Conservation (phyloP, 1,140 invertebrate species). For the Hirudo medicinalis region DNA sequence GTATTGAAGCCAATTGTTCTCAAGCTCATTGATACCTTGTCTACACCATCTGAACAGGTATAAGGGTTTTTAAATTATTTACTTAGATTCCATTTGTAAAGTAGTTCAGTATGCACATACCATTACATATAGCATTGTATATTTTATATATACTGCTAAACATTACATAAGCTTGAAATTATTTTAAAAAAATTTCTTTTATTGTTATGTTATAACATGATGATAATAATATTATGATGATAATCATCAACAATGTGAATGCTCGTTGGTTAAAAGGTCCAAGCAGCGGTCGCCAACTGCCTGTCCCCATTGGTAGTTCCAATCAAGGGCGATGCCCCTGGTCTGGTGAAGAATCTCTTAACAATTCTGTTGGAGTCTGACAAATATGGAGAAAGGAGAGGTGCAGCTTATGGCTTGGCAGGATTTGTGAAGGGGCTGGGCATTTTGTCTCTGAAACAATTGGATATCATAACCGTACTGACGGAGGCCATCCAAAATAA, state of each 20-base stretch:
- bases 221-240: too few relatives aligned
- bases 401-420: constrained; percentile 42
- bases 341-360: constrained; percentile 73
- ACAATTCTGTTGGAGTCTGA: constrained; percentile 74
- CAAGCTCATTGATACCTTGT: constrained; percentile 74
- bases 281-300: constrained; percentile 94
- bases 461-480: constrained; percentile 85
- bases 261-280: constrained; percentile 53
- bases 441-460: constrained; percentile 81
- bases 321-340: constrained; percentile 74
- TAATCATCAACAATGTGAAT: not conserved
- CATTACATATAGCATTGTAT: too few relatives aligned
- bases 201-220: not conserved
- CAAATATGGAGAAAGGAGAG: constrained; percentile 85
- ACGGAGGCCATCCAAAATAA: constrained; percentile 91
- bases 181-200: not conserved
- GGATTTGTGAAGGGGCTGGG: constrained; percentile 80
- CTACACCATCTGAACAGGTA: constrained; percentile 87
- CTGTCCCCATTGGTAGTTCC: constrained; percentile 80
- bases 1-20: constrained; percentile 82
- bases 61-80: too few relatives aligned
- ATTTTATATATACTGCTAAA: too few relatives aligned
- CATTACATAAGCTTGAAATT: not conserved
- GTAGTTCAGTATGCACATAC: not conserved
- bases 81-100: not conserved